Evolutionary conservation across 2,888 invertebrate genomes (phyloP).

Genomic region (Aphodius granarius): DNA sequence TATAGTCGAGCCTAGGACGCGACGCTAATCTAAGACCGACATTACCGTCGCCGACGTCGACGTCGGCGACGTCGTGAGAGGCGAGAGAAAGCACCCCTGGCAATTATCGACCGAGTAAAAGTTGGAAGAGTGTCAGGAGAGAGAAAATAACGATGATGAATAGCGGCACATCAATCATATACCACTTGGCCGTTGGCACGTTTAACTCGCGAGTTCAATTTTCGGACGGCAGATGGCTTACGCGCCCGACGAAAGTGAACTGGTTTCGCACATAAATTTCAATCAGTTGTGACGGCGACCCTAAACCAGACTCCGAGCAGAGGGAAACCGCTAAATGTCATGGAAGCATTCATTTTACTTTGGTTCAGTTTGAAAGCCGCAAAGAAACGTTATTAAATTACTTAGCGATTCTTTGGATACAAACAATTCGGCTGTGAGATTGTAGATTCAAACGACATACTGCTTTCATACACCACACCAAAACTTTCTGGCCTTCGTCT

Average conservation of each 20-base stretch:
- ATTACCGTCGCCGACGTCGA: not conserved
- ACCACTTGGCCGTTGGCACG: conserved; percentile 37
- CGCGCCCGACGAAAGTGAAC: not conserved
- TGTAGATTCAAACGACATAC: no score
- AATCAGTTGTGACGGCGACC: not conserved
- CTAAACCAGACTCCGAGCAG: not conserved
- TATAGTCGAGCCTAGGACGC: not conserved
- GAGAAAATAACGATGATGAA: conserved; percentile 54
- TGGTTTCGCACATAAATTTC: not conserved
- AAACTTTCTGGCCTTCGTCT: no score
- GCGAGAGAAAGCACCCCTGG: conserved; percentile 29
- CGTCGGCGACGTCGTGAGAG: no score
- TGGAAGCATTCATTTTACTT: not conserved
- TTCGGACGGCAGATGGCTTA: conserved; percentile 17
- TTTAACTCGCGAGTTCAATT: conserved; percentile 21
- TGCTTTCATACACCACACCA: no score
- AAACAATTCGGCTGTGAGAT: no score
- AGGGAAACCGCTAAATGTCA: not conserved
- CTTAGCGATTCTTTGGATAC: no score
- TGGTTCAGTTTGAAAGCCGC: not conserved
- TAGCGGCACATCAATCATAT: conserved; percentile 54
- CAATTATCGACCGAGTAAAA: conserved; percentile 50
- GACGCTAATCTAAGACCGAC: not conserved
- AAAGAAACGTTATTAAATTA: no score
- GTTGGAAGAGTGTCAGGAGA: conserved; percentile 47